Percentiles rank a stretch among this genome's conserved stretches.
Conservation (phyloP, 2,113 vertebrate genomes). For the Oryzias woworae region DNA sequence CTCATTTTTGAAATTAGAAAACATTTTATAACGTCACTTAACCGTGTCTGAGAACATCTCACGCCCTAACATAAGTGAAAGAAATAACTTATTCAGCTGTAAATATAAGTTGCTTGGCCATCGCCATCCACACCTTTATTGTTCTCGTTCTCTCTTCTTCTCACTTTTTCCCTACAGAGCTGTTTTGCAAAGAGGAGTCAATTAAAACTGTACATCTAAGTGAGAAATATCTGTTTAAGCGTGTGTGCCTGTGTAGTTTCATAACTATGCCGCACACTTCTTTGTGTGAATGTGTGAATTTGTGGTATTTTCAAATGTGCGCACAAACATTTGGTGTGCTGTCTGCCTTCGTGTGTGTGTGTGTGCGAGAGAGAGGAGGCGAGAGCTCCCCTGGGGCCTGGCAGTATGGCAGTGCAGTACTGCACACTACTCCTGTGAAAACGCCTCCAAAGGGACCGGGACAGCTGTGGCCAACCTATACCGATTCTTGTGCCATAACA, state of each 20-base stretch:
- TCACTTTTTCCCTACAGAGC: constrained; percentile 61
- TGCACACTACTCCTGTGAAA: constrained; percentile 75
- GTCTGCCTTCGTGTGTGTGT: constrained; percentile 32
- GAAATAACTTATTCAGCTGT: neutral
- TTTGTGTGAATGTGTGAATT: constrained; percentile 62
- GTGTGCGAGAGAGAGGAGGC: constrained; percentile 44
- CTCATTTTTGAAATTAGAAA: constrained; percentile 52
- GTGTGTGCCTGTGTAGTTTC: constrained; percentile 31
- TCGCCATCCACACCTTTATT: constrained; percentile 32
- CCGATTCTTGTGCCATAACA: constrained; percentile 74
- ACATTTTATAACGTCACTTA: constrained; percentile 24
- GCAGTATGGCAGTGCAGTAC: constrained; percentile 71
- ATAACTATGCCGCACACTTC: constrained; percentile 39
- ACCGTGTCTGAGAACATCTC: constrained; percentile 15
- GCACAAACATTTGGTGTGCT: constrained; percentile 33
- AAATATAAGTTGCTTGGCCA: constrained; percentile 31
- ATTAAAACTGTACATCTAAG: constrained; percentile 76
- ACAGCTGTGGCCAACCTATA: constrained; percentile 80
- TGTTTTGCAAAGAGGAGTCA: constrained; percentile 71
- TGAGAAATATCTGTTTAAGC: constrained; percentile 55
- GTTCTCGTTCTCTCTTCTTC: constrained; percentile 41
- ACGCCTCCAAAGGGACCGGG: constrained; percentile 75
- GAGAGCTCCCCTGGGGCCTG: constrained; percentile 70
- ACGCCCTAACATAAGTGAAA: constrained; percentile 6
- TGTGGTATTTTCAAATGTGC: constrained; percentile 51